These are phyloP conservation scores for Protosalanx chinensis DNA, from an alignment of 2,797 vertebrate genomes.

Conservation along the genomic window DNA sequence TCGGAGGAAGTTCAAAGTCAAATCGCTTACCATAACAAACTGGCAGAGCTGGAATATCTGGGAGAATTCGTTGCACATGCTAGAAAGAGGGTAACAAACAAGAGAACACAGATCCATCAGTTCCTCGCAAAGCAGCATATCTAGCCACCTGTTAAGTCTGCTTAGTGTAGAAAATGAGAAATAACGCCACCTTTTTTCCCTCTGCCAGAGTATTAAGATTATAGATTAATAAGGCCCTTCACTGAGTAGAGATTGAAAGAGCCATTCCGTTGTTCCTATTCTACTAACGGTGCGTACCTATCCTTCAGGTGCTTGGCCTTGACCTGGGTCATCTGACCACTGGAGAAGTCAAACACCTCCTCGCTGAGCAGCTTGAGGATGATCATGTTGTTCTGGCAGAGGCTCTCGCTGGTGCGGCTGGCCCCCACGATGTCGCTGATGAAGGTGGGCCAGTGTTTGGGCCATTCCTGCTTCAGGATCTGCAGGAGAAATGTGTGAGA, in stretches of 20 bases:
- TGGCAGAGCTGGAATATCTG: conserved; percentile 92
- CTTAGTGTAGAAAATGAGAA: no score
- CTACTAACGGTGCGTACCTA: conserved; percentile 71
- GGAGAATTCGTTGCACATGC: conserved; percentile 92
- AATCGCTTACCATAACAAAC: conserved; percentile 84
- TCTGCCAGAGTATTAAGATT: background rate
- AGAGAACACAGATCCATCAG: background rate
- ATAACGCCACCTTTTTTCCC: background rate
- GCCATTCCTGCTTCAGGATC: conserved; percentile 99
- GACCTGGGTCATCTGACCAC: conserved; percentile 98
- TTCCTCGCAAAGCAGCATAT: background rate
- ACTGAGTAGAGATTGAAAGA: background rate
- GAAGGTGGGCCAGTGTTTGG: conserved; percentile 98
- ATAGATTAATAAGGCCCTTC: background rate
- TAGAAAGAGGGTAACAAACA: conserved; percentile 40
- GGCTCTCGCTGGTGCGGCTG: conserved; percentile 96
- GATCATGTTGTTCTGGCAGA: conserved; percentile 99
- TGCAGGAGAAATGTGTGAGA: conserved; percentile 43
- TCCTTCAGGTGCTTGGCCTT: conserved; percentile 99
- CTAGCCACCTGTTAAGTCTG: no score
- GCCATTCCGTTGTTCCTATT: no score
- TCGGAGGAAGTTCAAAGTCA: background rate
- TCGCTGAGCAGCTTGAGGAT: conserved; percentile 97
- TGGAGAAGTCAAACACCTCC: conserved; percentile 99
- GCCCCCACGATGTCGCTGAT: conserved; percentile 98